phyloP scores from a whole-genome alignment of 2,888 invertebrate species.

The Artemia sinica region DNA sequence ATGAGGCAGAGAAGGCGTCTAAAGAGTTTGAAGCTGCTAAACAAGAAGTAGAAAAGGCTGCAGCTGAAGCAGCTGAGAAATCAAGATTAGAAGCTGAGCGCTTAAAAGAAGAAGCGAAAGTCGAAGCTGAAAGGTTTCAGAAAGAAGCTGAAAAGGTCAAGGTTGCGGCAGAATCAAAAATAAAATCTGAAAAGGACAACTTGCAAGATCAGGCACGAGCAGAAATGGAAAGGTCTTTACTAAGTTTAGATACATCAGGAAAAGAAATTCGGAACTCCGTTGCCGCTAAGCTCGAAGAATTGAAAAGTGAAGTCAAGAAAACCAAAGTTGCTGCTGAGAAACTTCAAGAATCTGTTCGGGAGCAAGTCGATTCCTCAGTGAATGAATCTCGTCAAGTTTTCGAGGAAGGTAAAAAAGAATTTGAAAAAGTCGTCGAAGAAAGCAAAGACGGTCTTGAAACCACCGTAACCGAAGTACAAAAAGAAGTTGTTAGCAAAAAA shows the following conservation, averaged over 20 bases:
- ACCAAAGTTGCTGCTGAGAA: constrained; percentile 3
- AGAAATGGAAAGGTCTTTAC: constrained; percentile 1
- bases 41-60: constrained; percentile 1
- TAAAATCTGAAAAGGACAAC: background rate
- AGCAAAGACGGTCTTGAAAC: constrained; percentile 1
- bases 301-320: constrained; percentile 12
- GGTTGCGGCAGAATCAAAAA: background rate
- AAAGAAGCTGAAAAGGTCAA: background rate
- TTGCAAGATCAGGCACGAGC: constrained; percentile 9
- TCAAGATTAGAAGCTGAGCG: background rate
- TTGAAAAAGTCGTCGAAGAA: background rate
- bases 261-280: background rate
- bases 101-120: background rate
- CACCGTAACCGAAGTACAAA: constrained; percentile 1
- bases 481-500: constrained; percentile 5
- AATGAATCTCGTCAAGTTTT: background rate
- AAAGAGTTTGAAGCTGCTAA: constrained; percentile 7
- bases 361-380: background rate
- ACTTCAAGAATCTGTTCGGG: background rate
- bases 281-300: background rate
- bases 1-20: background rate
- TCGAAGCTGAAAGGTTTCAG: background rate
- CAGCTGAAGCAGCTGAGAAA: constrained; percentile 1
- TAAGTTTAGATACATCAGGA: background rate
- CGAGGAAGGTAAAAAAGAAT: constrained; percentile 11